Conservation (phyloP, 2,113 vertebrate species). For the Bufo gargarizans region DNA sequence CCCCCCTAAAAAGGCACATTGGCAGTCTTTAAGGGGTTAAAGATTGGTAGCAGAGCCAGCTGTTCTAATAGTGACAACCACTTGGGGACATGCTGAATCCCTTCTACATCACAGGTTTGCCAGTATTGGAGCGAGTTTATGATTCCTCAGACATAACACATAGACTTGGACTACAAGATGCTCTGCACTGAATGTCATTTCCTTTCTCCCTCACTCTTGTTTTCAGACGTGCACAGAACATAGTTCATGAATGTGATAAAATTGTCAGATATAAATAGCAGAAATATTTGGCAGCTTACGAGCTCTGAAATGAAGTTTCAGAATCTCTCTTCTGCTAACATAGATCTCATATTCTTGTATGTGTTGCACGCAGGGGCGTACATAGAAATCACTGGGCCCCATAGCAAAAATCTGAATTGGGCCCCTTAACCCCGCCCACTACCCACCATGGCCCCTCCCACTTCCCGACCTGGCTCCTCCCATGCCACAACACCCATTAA, state of each 20-base stretch:
- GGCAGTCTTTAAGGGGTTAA: no score
- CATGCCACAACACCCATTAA: no score
- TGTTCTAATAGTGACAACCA: background rate
- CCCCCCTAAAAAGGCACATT: no score
- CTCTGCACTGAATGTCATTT: background rate
- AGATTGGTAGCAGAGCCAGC: no score
- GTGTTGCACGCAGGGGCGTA: no score
- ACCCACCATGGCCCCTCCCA: no score
- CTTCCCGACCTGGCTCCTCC: no score
- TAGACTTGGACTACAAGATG: background rate
- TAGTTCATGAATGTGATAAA: slow-evolving; percentile 26
- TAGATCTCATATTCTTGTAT: background rate
- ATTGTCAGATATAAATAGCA: slow-evolving; percentile 34
- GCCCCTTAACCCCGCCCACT: no score
- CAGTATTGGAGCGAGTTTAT: no score
- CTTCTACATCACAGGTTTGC: background rate
- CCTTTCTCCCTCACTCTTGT: slow-evolving; percentile 14
- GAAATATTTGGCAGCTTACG: slow-evolving; percentile 25
- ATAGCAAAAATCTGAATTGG: no score
- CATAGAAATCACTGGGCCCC: no score
- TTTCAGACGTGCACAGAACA: slow-evolving; percentile 29
- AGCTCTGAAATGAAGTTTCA: background rate
- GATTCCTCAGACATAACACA: background rate
- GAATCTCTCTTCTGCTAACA: background rate
- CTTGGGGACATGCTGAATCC: background rate